Evolutionary conservation across 2,797 vertebrate genomes (phyloP).

Genomic region (Coendou prehensilis): DNA sequence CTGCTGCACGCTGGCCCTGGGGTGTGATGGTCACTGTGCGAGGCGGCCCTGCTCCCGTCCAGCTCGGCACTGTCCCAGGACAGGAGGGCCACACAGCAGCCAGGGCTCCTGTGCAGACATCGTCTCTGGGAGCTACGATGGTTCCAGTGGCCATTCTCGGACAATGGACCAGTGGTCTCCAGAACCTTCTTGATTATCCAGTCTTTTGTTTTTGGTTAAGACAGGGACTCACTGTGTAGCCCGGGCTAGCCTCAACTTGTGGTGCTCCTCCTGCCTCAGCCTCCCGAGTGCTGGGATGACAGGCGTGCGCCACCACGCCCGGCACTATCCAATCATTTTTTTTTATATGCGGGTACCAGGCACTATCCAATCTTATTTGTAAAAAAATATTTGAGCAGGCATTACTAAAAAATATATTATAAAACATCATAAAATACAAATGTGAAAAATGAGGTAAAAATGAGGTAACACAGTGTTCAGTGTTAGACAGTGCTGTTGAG

Average conservation of each 20-base stretch:
- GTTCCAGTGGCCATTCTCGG: not conserved
- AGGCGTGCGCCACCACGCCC: not conserved
- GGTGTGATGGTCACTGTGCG: rapidly evolving
- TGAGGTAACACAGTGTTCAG: too few species aligned
- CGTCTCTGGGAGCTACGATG: not conserved
- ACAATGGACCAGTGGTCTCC: not conserved
- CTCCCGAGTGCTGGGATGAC: not conserved
- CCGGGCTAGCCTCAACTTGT: not conserved
- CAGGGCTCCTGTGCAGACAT: not conserved
- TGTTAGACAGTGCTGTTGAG: too few species aligned
- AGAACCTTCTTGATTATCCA: not conserved
- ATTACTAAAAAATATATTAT: not conserved
- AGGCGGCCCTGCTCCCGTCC: not conserved
- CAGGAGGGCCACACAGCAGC: not conserved
- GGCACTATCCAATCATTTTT: not conserved
- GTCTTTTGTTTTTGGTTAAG: too few species aligned
- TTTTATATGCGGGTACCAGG: too few species aligned
- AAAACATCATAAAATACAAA: not conserved
- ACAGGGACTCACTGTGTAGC: not conserved
- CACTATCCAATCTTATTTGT: not conserved
- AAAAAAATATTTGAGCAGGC: not conserved
- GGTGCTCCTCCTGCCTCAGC: not conserved
- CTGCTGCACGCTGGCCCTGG: rapidly evolving
- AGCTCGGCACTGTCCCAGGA: not conserved
- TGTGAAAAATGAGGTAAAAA: not conserved